These are phyloP conservation scores for Casuarius casuarius DNA, from an alignment of 2,113 vertebrate species.

Conservation along the genomic window DNA sequence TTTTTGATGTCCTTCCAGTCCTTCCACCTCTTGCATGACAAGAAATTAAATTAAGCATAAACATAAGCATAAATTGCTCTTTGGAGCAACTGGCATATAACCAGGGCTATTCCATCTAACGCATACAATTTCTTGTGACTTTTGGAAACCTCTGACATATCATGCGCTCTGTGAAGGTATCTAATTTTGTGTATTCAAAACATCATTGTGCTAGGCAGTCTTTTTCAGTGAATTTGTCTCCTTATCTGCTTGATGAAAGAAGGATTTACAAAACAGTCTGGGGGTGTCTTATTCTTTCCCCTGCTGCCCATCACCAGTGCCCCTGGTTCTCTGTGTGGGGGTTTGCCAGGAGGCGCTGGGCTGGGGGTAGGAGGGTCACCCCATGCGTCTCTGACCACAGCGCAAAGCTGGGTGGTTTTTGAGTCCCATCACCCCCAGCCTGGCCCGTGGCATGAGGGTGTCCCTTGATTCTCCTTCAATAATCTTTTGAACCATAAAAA, in stretches of 20 bases:
- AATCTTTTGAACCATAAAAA: neutral
- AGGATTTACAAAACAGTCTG: neutral
- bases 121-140: neutral
- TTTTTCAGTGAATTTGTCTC: neutral
- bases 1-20: neutral
- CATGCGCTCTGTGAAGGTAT: neutral
- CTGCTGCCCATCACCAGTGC: neutral
- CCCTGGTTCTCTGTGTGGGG: neutral
- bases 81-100: neutral
- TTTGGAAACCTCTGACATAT: neutral
- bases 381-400: neutral
- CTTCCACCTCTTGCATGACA: neutral
- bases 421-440: neutral
- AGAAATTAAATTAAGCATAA: neutral
- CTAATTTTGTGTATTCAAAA: neutral
- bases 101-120: neutral
- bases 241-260: neutral
- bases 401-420: neutral
- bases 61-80: neutral
- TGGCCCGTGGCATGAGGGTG: rapidly evolving
- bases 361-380: neutral
- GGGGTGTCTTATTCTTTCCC: neutral
- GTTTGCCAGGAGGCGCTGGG: neutral
- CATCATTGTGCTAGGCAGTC: neutral
- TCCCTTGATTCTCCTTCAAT: neutral